Evolutionary conservation across 2,888 invertebrate species (phyloP).

Genomic region (Bugulina stolonifera): DNA sequence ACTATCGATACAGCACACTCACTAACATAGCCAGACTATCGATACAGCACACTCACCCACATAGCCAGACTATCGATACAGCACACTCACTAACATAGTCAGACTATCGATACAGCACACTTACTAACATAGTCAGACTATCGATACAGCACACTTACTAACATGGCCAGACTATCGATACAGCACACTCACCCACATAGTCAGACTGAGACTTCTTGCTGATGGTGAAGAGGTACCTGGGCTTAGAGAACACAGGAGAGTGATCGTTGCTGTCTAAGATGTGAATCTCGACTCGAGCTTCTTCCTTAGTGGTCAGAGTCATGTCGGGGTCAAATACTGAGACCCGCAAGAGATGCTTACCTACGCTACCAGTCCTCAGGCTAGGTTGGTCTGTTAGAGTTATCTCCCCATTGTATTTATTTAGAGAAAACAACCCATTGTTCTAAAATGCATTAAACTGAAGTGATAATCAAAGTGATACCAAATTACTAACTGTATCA

Average conservation of each 20-base stretch:
- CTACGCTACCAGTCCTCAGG: background rate
- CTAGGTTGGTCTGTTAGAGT: background rate
- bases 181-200: background rate
- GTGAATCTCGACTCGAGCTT: background rate
- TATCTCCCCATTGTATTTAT: background rate
- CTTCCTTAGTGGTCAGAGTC: background rate
- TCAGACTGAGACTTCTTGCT: background rate
- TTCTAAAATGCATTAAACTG: no score
- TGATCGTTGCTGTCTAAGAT: constrained; percentile 20
- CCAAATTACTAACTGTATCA: no score
- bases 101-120: no score
- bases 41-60: background rate
- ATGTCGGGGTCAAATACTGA: background rate
- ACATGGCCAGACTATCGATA: no score
- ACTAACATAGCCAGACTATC: no score
- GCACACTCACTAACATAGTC: no score
- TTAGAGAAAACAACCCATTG: background rate
- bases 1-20: no score
- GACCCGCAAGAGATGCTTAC: background rate
- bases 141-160: no score
- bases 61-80: background rate
- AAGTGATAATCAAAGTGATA: no score
- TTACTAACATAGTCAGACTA: no score
- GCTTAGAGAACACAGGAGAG: constrained; percentile 18
- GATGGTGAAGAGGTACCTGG: background rate